Base-by-base conservation (phyloP, 2,113 vertebrate species). In the Sylvia atricapilla region DNA sequence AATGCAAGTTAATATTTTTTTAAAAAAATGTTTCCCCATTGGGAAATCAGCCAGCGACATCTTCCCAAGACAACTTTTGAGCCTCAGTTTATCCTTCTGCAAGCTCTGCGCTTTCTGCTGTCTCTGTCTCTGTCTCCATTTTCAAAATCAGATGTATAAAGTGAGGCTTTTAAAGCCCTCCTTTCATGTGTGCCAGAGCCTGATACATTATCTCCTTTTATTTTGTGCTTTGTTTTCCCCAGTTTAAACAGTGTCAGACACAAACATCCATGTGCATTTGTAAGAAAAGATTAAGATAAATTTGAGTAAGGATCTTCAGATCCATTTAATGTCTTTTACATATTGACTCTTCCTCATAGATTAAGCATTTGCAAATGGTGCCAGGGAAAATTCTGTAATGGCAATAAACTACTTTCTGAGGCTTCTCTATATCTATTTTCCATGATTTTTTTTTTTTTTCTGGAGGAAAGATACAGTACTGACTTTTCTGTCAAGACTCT, bases 341-440 rank as follows among this genome's bases (percentile, higher is more conserved):
- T 80, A 84, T 60, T 74, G 53, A 62, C 24, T 93, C 39, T 93
- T 91, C 47, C 43, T 95, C 46, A 25, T 0, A 2, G 33, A 63
- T 50, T 74, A 69, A 90, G 33, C 39, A 39, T 89, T 87, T 86
- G 75, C 28, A 77, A 79, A 74, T 52, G 13, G 21, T 94, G 89
- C 72, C 87, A 90, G 67, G 87, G 93, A 89, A 91, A 94, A 90
- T 74, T 91, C 55, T 85, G 63, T 93, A 80, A 93, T 85, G 70
- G 68, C 70, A 89, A 56, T 94, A 92, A 95, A 89, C 92, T 84
- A 60, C 58, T 39, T 87, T 90, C 83, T 89, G 53, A 95, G 64
- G 73, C 64, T 92, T 96, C 89, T 95, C 79, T 44, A 69, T 73
- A 35, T 83, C 55, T 92, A 21, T 91, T 95, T 95, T 92, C 82